Percentiles rank a stretch among this genome's conserved stretches.
Conservation (phyloP, 2,797 vertebrate species). For the Anas bernieri region DNA sequence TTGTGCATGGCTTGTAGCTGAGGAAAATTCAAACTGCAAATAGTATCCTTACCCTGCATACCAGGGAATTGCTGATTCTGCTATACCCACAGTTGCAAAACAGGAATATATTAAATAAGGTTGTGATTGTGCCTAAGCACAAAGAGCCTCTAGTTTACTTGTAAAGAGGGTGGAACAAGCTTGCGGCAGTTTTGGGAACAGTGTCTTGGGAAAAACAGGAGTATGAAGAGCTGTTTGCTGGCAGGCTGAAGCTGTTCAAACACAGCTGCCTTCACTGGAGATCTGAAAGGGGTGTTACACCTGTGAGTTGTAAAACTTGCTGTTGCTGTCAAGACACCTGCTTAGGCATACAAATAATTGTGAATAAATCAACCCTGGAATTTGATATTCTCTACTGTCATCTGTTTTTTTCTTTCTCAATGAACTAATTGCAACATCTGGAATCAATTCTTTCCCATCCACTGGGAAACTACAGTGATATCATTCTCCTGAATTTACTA, state of each 20-base stretch:
- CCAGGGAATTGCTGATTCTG: background rate
- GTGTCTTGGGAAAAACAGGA: background rate
- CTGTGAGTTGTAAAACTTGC: background rate
- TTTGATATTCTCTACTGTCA: conserved; percentile 2
- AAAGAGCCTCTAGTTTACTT: background rate
- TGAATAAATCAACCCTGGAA: background rate
- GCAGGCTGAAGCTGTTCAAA: conserved; percentile 15
- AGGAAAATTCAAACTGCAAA: background rate
- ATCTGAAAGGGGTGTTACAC: background rate
- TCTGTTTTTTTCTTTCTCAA: background rate
- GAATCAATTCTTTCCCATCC: background rate
- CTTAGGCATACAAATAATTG: conserved; percentile 10
- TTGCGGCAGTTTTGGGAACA: background rate
- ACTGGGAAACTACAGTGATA: background rate
- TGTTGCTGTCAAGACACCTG: conserved; percentile 9
- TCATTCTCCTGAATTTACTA: background rate
- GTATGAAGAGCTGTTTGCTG: background rate
- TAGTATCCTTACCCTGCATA: background rate
- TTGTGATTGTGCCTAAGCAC: background rate
- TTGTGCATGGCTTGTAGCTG: background rate
- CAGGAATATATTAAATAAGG: background rate
- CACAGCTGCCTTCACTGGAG: conserved; percentile 4
- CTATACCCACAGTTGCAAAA: background rate
- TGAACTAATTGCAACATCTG: conserved; percentile 16
- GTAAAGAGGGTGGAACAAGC: background rate